These are phyloP conservation scores for Condylura cristata DNA, from an alignment of 2,113 vertebrate genomes.

Conservation along the genomic window DNA sequence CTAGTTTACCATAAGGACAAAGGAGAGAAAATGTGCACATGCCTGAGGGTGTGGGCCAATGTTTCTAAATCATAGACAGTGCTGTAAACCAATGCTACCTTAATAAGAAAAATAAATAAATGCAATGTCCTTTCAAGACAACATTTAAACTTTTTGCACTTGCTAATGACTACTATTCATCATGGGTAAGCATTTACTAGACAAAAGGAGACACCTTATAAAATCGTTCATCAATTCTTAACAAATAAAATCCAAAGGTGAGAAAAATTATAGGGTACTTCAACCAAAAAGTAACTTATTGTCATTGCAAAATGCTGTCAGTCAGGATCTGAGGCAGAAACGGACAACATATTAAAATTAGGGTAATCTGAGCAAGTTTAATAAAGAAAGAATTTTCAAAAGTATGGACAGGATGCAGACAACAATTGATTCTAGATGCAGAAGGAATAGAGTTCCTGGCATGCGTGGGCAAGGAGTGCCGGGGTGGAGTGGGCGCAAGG, in stretches of 20 bases:
- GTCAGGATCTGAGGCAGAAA: background rate
- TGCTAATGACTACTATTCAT: too few relatives aligned
- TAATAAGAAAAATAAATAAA: too few relatives aligned
- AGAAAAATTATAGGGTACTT: background rate
- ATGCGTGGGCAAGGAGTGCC: background rate
- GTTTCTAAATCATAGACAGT: too few relatives aligned
- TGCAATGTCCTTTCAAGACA: too few relatives aligned
- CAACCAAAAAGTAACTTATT: background rate
- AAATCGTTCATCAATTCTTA: too few relatives aligned
- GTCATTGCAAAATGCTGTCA: background rate
- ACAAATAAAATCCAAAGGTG: background rate
- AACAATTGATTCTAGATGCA: background rate
- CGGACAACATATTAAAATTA: background rate
- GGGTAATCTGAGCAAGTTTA: background rate
- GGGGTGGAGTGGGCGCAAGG: accelerated
- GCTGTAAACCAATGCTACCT: too few relatives aligned
- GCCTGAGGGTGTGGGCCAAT: too few relatives aligned
- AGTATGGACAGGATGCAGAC: background rate
- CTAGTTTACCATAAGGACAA: background rate
- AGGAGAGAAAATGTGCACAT: background rate
- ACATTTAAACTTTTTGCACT: too few relatives aligned
- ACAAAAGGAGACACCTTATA: too few relatives aligned
- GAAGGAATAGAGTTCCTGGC: background rate
- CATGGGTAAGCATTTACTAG: too few relatives aligned
- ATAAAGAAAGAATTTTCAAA: background rate